Evolutionary conservation across 2,113 vertebrate species (phyloP), one percentile per base, ranked within the genome.

Genomic region (Bettongia penicillata): DNA sequence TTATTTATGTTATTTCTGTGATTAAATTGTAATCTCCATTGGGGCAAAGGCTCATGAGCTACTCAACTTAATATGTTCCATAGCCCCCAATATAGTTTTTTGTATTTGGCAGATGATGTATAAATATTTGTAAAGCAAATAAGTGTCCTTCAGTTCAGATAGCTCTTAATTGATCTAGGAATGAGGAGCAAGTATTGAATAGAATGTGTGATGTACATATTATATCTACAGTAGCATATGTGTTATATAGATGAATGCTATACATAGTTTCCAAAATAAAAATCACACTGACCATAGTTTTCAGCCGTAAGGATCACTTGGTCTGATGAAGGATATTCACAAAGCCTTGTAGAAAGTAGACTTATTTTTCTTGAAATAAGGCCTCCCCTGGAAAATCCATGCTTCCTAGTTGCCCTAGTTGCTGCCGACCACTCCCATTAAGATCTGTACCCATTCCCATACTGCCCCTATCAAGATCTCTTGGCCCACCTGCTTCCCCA

Each of bases 91-190:
- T 43, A 28, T 37, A 5, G 31, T 91, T 10, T 28, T 2, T 92
- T 91, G 16, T 22, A 51, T 3, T 1, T 89, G 55, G 51, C 1
- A 47, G n/a, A n/a, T 3, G 91, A 14, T 23, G 49, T 93, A 22
- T 51, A 92, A 95, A 55, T 91, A 97, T 37, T 92, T 92, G 49
- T 92, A 89, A 28, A 91, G 57, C 93, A 5, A 50, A 25, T 93
- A 89, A 48, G 51, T 92, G 1, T 22, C 19, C 53, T 25, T 8
- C 55, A 77, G 68, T 43, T 92, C 51, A 91, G 3, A 91, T 2
- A 93, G 51, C 48, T 11, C 50, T 89, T 91, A 93, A 61, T 93
- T 96, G 93, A 93, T 93, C 48, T 90, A 94, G 52, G 91, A 94
- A 16, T 95, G 55, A 48, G 37, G 92, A 26, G 22, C 47, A 68